Evolutionary conservation across 2,113 vertebrate genomes (phyloP), one percentile per base, ranked within the genome.

Genomic region (Trichechus manatus): DNA sequence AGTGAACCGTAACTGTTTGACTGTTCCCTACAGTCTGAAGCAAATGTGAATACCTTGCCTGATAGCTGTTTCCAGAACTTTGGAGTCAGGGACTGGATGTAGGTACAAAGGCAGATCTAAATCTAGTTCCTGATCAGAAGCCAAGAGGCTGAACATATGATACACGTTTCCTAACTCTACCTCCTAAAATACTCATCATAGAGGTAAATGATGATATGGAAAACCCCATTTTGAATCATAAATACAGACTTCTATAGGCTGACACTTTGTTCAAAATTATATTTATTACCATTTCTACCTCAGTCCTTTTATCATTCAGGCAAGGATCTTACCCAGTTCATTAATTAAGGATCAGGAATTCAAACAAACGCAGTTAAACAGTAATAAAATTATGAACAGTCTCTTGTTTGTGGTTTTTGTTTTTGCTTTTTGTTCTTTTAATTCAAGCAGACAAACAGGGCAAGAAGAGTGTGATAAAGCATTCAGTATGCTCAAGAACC

Each of bases 381-480:
- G 39, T 22, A 63, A 83, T 33, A 47, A 27, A 92, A 86, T 68
- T 83, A 61, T 42, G 20, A 80, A 56, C 23, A 87, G 7, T 53
- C 47, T 82, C 33, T 80, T 20, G 39, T 19, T 61, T 66, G 3
- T 25, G 29, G 15, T 50, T 94, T 93, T 44, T 33, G 39, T 29
- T 74, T n/a, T 47, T 90, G 33, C 33, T 47, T 50, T 93, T 74
- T 75, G 23, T 42, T 92, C 81, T 95, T 84, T 61, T 42, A 88
- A 74, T 92, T 9, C 15, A 64, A 36, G 20, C 25, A 70, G 29
- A 59, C 8, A 86, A 50, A 3, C 19, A 91, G 81, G n/a, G 5
- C 23, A 42, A 75, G 31, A 75, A 39, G 44, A 66, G 72, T 11
- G 2, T 64, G 47, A 68, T 77, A 87, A 80, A 93, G 19, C 7